These are phyloP conservation scores for Schlechtendalia chinensis DNA, from an alignment of 1,140 invertebrate species.

Conservation along the genomic window DNA sequence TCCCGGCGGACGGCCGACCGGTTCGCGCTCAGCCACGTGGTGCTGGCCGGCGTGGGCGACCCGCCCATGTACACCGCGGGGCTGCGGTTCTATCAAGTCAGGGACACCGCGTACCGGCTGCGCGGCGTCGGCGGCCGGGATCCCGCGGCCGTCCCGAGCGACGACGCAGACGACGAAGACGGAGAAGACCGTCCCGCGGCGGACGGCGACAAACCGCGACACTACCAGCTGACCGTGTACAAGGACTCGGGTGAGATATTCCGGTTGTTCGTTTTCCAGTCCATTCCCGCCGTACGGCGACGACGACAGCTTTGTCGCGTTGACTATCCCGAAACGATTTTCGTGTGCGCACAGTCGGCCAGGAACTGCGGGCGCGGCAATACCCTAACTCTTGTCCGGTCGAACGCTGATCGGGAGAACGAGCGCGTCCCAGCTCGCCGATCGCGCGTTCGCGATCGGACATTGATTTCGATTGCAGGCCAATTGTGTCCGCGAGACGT, in stretches of 20 bases:
- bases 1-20: slow-evolving; percentile 66
- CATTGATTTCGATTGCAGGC: too few relatives aligned
- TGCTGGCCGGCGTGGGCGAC: slow-evolving; percentile 60
- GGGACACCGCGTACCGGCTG: slow-evolving; percentile 67
- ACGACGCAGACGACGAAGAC: neutral
- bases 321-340: too few relatives aligned
- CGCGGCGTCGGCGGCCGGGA: slow-evolving; percentile 55
- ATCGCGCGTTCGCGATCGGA: too few relatives aligned
- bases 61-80: slow-evolving; percentile 77
- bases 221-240: slow-evolving; percentile 64
- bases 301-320: too few relatives aligned
- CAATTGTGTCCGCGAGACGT: too few relatives aligned
- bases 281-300: too few relatives aligned
- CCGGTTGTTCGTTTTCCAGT: neutral
- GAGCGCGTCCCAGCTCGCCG: too few relatives aligned
- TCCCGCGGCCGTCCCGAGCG: neutral
- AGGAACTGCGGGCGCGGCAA: too few relatives aligned
- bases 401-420: too few relatives aligned
- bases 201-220: neutral
- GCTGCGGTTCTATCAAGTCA: slow-evolving; percentile 80
- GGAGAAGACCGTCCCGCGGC: neutral
- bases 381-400: too few relatives aligned
- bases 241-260: slow-evolving; percentile 71
- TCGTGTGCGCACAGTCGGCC: too few relatives aligned
- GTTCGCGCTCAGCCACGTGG: slow-evolving; percentile 74